phyloP scores from a whole-genome alignment of 2,797 vertebrate species.

The Pantherophis alleghaniensis region DNA sequence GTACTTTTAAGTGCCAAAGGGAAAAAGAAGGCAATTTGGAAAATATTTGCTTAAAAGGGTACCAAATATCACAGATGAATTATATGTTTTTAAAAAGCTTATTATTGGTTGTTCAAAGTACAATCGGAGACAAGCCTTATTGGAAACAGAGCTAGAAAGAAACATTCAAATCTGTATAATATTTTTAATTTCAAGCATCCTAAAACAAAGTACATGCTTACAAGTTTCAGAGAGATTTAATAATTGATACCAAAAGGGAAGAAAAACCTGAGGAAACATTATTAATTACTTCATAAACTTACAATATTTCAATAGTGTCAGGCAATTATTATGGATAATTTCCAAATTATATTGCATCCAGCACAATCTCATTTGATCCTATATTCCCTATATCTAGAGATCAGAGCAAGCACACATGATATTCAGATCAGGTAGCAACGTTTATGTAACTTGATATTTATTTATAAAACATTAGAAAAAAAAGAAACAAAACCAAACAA shows the following conservation, averaged over 20 bases:
- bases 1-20: neutral
- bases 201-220: neutral
- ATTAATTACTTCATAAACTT: neutral
- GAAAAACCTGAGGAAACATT: neutral
- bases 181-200: neutral
- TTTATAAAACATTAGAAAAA: neutral
- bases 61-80: neutral
- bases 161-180: neutral
- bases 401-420: neutral
- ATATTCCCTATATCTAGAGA: neutral
- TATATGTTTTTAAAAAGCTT: neutral
- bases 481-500: neutral
- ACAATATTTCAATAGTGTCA: neutral
- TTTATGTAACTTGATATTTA: neutral
- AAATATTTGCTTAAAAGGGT: neutral
- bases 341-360: neutral
- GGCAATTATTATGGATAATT: neutral
- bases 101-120: neutral
- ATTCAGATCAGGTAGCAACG: neutral
- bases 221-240: neutral
- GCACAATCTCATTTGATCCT: neutral
- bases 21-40: neutral
- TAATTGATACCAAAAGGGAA: neutral
- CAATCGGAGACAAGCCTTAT: neutral
- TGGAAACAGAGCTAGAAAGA: neutral